Evolutionary conservation across 2,113 vertebrate genomes (phyloP), one percentile per base, ranked within the genome.

Genomic region (Mormoops blainvillei): DNA sequence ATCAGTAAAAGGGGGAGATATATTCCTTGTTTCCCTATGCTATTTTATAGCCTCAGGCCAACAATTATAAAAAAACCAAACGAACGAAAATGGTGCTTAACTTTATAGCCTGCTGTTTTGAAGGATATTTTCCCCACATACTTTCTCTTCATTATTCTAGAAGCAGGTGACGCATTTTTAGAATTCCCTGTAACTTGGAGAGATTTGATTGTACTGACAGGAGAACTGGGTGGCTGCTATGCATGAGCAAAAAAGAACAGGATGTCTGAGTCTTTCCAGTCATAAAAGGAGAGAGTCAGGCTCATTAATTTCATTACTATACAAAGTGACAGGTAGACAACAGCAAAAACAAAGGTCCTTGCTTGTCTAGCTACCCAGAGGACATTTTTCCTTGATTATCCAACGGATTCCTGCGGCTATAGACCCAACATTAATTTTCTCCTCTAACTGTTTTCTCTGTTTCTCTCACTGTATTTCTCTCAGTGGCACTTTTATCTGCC

Each of bases 221-320:
- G 73, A 93, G 68, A 54, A 41, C 70, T 56, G 73, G 74, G 73
- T 61, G 88, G 77, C 38, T 50, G 93, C 85, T 77, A 61, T 80
- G 94, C 54, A 11, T 54, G 82, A 95, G 36, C 9, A 1, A 65
- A 61, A 78, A 71, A 61, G 63, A 96, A n/a, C 58, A 78, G 67
- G 88, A 38, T 41, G 16, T 90, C n/a, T 33, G 68, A 68, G 45
- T 77, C 38, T 86, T 96, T 74, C 38, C 31, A 73, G 88, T 86
- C 71, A 20, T 48, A 87, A 96, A 83, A 94, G 56, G 58, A 52
- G 95, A 83, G 91, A 88, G n/a, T 58, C 73, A 54, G 95, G 78
- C 91, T 96, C 96, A 95, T 97, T 97, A 97, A 95, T 89, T 96
- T 96, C 93, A 96, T 96, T 58, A 96, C 85, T 93, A 26, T 48